phyloP scores from a whole-genome alignment of 30 jellyfish, hydroid and myxozoan species.

The Hydractinia symbiolongicarpus region DNA sequence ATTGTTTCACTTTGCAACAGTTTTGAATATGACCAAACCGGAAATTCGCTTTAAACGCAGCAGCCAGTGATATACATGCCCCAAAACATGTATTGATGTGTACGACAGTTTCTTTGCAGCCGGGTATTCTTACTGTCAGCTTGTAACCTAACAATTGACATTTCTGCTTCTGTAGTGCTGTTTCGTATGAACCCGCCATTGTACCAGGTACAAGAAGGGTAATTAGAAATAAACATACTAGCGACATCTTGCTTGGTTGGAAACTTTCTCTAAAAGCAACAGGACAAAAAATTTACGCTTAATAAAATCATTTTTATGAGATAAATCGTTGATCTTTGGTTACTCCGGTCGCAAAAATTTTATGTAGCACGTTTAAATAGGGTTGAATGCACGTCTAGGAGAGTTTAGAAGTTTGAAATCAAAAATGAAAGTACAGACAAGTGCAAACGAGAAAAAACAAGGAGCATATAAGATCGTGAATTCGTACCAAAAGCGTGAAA shows the following conservation, averaged over 20 bases:
- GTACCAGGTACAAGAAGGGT: not conserved
- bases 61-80: conserved; percentile 15
- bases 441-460: no score
- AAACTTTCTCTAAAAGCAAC: no score
- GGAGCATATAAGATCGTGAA: no score
- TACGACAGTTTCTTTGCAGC: conserved; percentile 8
- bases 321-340: no score
- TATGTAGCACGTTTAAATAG: no score
- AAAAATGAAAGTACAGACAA: no score
- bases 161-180: conserved; percentile 10
- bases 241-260: not conserved
- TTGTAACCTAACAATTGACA: conserved; percentile 7
- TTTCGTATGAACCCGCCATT: not conserved
- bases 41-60: not conserved
- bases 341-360: no score
- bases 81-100: conserved; percentile 23
- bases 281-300: no score
- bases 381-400: no score
- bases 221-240: not conserved
- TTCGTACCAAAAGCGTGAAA: no score
- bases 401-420: no score
- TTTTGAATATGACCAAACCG: not conserved
- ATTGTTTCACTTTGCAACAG: conserved; percentile 12
- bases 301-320: no score
- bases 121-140: not conserved